Evolutionary conservation across 2,113 vertebrate species (phyloP).

Genomic region (Sialia sialis): DNA sequence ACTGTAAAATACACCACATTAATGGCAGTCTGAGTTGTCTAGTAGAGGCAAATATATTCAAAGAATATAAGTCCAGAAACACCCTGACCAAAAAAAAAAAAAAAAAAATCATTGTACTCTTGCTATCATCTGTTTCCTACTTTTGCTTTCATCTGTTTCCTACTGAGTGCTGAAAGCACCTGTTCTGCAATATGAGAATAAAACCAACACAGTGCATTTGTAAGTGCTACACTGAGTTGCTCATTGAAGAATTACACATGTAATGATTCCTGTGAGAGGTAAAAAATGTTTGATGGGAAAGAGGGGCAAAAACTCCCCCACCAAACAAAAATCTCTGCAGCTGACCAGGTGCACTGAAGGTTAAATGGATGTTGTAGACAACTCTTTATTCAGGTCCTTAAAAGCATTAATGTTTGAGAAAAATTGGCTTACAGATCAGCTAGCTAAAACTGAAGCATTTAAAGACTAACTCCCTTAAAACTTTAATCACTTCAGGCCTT

Average conservation of each 20-base stretch:
- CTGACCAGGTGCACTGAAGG: neutral
- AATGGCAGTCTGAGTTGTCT: neutral
- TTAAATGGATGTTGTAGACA: neutral
- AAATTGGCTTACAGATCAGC: conserved; percentile 37
- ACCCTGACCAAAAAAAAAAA: neutral
- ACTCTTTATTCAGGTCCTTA: neutral
- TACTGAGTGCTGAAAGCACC: neutral
- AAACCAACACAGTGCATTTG: neutral
- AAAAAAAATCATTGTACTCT: neutral
- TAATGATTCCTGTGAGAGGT: neutral
- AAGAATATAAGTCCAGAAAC: neutral
- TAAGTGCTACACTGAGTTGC: neutral
- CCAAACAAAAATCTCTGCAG: neutral
- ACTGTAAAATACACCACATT: neutral
- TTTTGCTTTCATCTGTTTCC: neutral
- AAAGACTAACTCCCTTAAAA: conserved; percentile 30
- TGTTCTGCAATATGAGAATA: neutral
- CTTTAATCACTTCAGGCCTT: conserved; percentile 32
- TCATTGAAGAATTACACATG: neutral
- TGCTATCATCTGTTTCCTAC: neutral
- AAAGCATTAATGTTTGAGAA: neutral
- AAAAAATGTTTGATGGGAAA: neutral
- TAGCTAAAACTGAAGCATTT: conserved; percentile 22
- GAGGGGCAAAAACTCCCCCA: rapidly evolving
- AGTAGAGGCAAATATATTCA: neutral